Conservation (phyloP, 2,888 invertebrate species). For the Xanthorhoe spadicearia region DNA sequence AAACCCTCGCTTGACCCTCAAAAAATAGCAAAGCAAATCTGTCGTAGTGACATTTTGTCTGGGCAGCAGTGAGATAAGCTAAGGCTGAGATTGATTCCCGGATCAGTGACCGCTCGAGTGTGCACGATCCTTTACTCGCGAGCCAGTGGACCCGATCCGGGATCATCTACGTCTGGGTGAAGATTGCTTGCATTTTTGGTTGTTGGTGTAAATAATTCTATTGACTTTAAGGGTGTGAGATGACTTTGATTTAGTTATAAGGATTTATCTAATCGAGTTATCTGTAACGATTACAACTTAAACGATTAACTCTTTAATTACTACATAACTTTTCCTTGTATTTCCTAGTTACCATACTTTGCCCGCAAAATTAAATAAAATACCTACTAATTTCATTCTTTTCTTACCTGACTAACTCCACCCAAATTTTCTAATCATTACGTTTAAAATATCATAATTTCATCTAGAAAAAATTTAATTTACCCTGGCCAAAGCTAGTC, state of each 20-base stretch:
- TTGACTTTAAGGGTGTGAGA: background rate
- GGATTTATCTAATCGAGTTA: too few relatives aligned
- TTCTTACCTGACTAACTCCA: too few relatives aligned
- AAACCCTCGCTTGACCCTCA: constrained; percentile 46
- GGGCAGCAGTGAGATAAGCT: constrained; percentile 78
- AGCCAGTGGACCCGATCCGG: constrained; percentile 67
- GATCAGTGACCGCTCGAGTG: constrained; percentile 77
- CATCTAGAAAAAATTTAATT: too few relatives aligned
- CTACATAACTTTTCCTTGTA: too few relatives aligned
- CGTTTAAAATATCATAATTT: too few relatives aligned
- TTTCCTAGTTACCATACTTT: too few relatives aligned
- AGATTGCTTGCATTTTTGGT: constrained; percentile 20
- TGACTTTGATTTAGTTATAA: background rate
- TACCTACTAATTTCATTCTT: too few relatives aligned
- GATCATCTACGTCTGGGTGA: constrained; percentile 49
- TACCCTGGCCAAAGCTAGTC: too few relatives aligned
- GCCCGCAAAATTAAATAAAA: too few relatives aligned
- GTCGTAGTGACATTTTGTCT: constrained; percentile 70
- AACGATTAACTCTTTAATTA: too few relatives aligned
- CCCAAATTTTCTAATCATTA: too few relatives aligned
- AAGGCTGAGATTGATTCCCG: constrained; percentile 82
- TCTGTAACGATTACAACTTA: too few relatives aligned
- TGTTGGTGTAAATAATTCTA: background rate
- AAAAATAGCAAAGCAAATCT: constrained; percentile 70
- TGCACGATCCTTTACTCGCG: constrained; percentile 78